Conservation (phyloP, 2,888 invertebrate genomes). For the Saturnia pavonia region DNA sequence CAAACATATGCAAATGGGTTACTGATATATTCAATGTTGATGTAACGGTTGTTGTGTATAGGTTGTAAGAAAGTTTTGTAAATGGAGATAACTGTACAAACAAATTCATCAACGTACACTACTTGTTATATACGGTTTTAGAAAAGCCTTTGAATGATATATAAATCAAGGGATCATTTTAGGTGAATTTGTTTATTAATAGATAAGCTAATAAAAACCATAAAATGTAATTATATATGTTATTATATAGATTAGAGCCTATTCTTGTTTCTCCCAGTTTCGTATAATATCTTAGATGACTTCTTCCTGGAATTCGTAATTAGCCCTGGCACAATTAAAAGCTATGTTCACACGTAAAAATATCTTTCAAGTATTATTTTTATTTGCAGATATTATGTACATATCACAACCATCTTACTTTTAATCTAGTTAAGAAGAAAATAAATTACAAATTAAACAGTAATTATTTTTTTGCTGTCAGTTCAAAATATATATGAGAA, state of each 20-base stretch:
- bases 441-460: too few relatives aligned
- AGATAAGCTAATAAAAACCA: background rate
- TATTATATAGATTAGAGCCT: background rate
- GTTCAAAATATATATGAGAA: too few relatives aligned
- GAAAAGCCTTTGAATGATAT: background rate
- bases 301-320: background rate
- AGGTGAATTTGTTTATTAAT: too few relatives aligned
- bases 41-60: background rate
- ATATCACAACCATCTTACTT: too few relatives aligned
- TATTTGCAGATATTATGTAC: background rate
- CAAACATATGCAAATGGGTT: conserved; percentile 33
- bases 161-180: background rate
- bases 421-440: too few relatives aligned
- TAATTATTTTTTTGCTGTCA: too few relatives aligned
- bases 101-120: background rate
- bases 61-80: background rate
- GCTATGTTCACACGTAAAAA: background rate
- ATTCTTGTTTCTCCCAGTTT: background rate
- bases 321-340: background rate
- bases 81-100: background rate
- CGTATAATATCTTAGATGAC: background rate
- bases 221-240: background rate
- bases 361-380: background rate
- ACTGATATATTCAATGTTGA: conserved; percentile 10
- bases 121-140: background rate